Conservation (phyloP, 1,140 invertebrate genomes). For the Aphaenogaster ashmeadi region DNA sequence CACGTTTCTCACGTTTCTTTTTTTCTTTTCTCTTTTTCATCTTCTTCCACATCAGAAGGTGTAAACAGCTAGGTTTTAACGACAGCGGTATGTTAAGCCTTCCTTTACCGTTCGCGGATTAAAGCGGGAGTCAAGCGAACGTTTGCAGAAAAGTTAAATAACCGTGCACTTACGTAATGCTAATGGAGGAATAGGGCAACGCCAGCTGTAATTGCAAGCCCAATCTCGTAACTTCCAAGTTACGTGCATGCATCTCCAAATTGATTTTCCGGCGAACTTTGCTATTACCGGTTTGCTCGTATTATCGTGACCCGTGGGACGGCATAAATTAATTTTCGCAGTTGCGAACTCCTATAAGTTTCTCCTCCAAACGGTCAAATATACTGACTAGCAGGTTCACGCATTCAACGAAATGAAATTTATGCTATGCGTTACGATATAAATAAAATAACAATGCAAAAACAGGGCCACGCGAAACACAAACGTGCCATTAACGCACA, state of each 20-base stretch:
- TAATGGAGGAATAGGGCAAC: constrained; percentile 39
- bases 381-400: not conserved
- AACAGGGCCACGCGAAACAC: not conserved
- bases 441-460: not conserved
- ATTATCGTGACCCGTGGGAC: constrained; percentile 58
- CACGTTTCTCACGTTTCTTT: constrained; percentile 30
- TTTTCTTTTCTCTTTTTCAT: not conserved
- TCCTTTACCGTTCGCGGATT: constrained; percentile 2
- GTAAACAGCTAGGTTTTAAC: constrained; percentile 27
- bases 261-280: constrained; percentile 67
- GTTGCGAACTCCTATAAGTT: constrained; percentile 51
- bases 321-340: constrained; percentile 71
- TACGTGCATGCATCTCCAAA: constrained; percentile 25
- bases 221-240: constrained; percentile 43
- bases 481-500: not conserved
- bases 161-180: constrained; percentile 27
- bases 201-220: constrained; percentile 21
- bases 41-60: not conserved
- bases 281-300: constrained; percentile 63
- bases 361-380: constrained; percentile 33
- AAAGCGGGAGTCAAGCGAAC: not conserved
- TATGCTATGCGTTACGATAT: not conserved
- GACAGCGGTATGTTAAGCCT: constrained; percentile 6
- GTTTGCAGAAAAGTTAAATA: constrained; percentile 34
- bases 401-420: constrained; percentile 1